phyloP scores from a whole-genome alignment of 1,140 invertebrate species.

The Ceratosolen fusciceps region DNA sequence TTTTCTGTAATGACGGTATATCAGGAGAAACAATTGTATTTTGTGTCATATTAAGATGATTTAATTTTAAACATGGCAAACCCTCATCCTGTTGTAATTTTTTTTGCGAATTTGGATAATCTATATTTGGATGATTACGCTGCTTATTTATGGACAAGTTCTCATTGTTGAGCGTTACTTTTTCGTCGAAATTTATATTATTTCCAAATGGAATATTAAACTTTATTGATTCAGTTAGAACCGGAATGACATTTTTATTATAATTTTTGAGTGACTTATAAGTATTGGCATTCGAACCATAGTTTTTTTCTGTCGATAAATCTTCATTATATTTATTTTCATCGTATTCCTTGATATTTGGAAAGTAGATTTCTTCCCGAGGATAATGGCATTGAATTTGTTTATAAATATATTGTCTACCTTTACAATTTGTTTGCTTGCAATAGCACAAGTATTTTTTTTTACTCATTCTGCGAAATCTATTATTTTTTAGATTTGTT shows the following conservation, averaged over 20 bases:
- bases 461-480: not conserved
- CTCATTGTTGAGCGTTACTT: constrained; percentile 41
- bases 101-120: not conserved
- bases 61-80: constrained; percentile 6
- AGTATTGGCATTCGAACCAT: not conserved
- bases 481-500: not conserved
- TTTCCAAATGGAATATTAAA: constrained; percentile 52
- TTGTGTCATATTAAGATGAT: not conserved
- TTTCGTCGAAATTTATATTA: constrained; percentile 51
- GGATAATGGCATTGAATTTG: not conserved
- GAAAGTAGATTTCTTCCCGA: not conserved
- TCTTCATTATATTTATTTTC: constrained; percentile 16
- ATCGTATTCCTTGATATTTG: constrained; percentile 9
- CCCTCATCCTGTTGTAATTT: not conserved
- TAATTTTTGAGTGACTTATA: not conserved
- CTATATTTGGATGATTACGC: not conserved
- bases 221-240: constrained; percentile 31
- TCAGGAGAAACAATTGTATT: too few species aligned
- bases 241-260: not conserved
- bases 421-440: constrained; percentile 33
- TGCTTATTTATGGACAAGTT: not conserved
- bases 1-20: not conserved
- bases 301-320: not conserved
- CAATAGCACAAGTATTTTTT: constrained; percentile 57
- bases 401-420: constrained; percentile 9